Evolutionary conservation across 2,113 vertebrate genomes (phyloP), one percentile per base, ranked within the genome.

Genomic region (Typhlomys cinereus): DNA sequence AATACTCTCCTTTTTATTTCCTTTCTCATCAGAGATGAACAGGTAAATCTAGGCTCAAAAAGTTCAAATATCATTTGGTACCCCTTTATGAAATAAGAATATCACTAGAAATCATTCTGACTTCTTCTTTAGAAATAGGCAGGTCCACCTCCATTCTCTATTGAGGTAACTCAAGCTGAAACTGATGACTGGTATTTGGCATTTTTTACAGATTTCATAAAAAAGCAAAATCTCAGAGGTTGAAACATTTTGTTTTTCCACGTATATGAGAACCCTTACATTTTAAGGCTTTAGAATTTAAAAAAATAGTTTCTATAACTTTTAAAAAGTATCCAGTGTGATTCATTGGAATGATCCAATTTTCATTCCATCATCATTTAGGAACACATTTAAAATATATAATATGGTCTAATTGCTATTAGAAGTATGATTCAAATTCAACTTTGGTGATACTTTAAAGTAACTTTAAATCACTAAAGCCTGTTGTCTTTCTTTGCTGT

Each of bases 351-450:
- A 29, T 69, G 13, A 44, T 88, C 31, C 74, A 94, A 84, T 59
- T 91, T 92, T 82, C 50, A 93, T 94, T 95, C 87, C 85, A 92
- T 81, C 84, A 70, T 76, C 87, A 81, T 89, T 81, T 57, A 73
- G 84, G 86, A 95, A 84, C 34, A 74, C 17, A 81, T 36, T 52
- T 95, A 66, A 95, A 48, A 4, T 34, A 29, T 84, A 12, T n/a
- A n/a, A n/a, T 76, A 67, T 79, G 21, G 39, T 81, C 85, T 85
- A 90, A 93, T 92, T 95, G 69, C 36, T 93, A 78, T 18, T 75
- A 5, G 18, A 14, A 57, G 29, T 15, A 74, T 85, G 12, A 59
- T 78, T 94, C 91, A 87, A 91, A 93, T 85, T 14, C 50, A 75
- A 92, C n/a, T 20, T 93, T 87, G 27, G 25, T 88, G 36, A 41